phyloP scores from a whole-genome alignment of 2,113 vertebrate species.

The Hylia prasina region DNA sequence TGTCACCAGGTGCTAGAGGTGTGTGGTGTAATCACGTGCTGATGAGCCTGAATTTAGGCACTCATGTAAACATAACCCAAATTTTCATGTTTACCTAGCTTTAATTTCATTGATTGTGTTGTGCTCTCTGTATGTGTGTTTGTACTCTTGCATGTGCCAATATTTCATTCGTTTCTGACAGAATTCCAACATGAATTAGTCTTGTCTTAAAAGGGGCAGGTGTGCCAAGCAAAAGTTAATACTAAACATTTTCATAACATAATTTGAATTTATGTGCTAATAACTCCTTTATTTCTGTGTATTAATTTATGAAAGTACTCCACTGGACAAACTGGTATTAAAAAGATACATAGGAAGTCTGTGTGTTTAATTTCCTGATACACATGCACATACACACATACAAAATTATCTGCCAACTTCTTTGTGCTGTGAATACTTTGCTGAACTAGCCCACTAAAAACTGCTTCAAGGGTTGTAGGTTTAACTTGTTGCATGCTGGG shows the following conservation, averaged over 20 bases:
- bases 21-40: background rate
- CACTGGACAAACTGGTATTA: background rate
- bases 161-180: background rate
- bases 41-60: background rate
- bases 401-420: background rate
- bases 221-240: background rate
- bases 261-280: background rate
- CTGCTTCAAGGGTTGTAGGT: background rate
- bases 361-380: background rate
- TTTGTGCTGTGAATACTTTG: conserved; percentile 7
- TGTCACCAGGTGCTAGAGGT: background rate
- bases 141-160: background rate
- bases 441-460: background rate
- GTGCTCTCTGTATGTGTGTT: background rate
- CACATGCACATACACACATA: too few species aligned
- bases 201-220: background rate
- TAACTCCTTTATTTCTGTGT: background rate
- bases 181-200: background rate
- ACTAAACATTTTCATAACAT: background rate
- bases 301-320: background rate
- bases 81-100: background rate
- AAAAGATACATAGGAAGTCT: background rate
- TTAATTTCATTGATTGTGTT: background rate
- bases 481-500: conserved; percentile 60
- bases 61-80: background rate